These are phyloP conservation scores for Channa maculata DNA, from an alignment of 2,113 vertebrate genomes.

Conservation along the genomic window DNA sequence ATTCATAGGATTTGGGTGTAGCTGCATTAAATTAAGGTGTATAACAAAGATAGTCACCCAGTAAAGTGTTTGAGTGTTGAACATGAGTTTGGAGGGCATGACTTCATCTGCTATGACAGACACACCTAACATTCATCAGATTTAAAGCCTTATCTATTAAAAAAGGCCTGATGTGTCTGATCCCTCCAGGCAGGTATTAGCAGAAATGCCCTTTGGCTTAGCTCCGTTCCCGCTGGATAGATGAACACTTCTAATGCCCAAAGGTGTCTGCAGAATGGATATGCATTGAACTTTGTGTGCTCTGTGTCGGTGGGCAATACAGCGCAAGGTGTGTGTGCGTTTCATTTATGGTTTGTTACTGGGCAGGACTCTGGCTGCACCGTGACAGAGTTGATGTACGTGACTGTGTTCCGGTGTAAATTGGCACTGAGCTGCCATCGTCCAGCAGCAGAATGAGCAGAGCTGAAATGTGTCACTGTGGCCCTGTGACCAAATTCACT, in stretches of 20 bases:
- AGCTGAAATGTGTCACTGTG: constrained; percentile 30
- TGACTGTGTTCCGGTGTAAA: constrained; percentile 42
- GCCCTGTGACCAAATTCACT: constrained; percentile 50
- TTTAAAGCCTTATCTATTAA: constrained; percentile 44
- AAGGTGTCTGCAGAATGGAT: constrained; percentile 61
- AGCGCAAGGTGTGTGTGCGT: background rate
- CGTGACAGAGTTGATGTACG: constrained; percentile 44
- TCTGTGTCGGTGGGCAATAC: constrained; percentile 38
- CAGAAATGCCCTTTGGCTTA: constrained; percentile 60
- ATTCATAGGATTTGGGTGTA: background rate
- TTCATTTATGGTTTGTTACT: constrained; percentile 55
- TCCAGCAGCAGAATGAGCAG: constrained; percentile 35
- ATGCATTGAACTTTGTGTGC: constrained; percentile 54
- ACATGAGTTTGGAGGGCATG: constrained; percentile 40
- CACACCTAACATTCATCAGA: constrained; percentile 33
- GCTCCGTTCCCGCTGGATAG: constrained; percentile 49
- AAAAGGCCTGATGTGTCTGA: constrained; percentile 43
- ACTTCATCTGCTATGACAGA: constrained; percentile 52
- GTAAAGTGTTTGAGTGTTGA: constrained; percentile 6
- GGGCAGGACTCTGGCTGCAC: constrained; percentile 25
- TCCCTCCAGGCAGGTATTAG: constrained; percentile 47
- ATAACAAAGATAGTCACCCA: background rate
- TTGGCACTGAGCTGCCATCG: constrained; percentile 37
- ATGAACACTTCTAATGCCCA: constrained; percentile 48
- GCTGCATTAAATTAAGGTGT: too few relatives aligned